These are phyloP conservation scores for Euborellia annulipes DNA, from an alignment of 1,140 invertebrate species.

Conservation along the genomic window DNA sequence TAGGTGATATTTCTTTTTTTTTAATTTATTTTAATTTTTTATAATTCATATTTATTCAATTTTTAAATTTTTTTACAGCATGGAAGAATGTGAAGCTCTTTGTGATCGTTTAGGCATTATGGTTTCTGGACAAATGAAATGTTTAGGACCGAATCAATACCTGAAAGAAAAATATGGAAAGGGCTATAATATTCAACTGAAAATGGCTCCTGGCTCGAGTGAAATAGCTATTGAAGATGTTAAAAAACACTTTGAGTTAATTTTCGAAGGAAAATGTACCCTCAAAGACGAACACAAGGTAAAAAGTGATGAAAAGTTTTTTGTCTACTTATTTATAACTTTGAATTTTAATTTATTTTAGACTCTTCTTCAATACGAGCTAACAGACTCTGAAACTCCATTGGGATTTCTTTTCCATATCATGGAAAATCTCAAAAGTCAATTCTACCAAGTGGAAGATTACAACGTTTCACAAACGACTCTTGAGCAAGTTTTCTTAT, in stretches of 20 bases:
- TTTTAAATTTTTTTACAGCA: constrained; percentile 34
- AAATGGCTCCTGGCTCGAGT: constrained; percentile 19
- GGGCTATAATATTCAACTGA: constrained; percentile 8
- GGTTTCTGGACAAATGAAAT: constrained; percentile 66
- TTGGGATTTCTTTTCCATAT: constrained; percentile 35
- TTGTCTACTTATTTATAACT: too few relatives aligned
- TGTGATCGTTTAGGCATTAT: constrained; percentile 75
- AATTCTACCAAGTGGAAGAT: constrained; percentile 33
- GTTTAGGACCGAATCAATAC: constrained; percentile 51
- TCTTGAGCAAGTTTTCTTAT: constrained; percentile 40
- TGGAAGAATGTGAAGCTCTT: constrained; percentile 77
- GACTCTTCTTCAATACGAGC: constrained; percentile 39
- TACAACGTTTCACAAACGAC: constrained; percentile 46
- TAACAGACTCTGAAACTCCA: constrained; percentile 23
- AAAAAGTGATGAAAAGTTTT: too few relatives aligned
- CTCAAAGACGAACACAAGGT: constrained; percentile 8
- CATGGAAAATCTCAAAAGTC: constrained; percentile 31
- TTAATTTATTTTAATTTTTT: too few relatives aligned
- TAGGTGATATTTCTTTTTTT: constrained; percentile 38
- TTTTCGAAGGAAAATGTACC: neutral
- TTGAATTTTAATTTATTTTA: constrained; percentile 22
- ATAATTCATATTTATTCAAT: too few relatives aligned
- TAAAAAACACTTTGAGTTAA: constrained; percentile 29
- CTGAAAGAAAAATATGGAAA: constrained; percentile 30
- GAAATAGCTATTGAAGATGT: constrained; percentile 33